A percentile compares a stretch with the other conserved stretches of the same genome.
Conservation (phyloP, 2,888 invertebrate genomes). For the Tenodera sinensis region DNA sequence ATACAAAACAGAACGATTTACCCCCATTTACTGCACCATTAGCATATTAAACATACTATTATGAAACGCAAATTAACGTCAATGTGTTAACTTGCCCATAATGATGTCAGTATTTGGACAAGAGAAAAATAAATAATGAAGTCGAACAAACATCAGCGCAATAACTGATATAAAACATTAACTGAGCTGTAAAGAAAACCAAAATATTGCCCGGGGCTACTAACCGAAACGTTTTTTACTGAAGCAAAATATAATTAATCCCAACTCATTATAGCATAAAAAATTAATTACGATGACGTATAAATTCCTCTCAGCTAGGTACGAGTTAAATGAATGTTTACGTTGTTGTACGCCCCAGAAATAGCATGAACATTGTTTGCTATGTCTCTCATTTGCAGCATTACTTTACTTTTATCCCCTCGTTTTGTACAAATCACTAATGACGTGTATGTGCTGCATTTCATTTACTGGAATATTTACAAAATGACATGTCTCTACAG, state of each 20-base stretch:
- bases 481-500: no score
- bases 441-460: background rate
- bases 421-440: background rate
- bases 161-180: background rate
- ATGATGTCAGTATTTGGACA: background rate
- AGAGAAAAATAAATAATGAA: background rate
- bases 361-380: background rate
- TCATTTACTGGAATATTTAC: background rate
- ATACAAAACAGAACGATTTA: no score
- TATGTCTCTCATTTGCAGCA: background rate
- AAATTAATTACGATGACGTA: background rate
- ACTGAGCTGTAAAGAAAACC: background rate
- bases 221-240: background rate
- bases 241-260: background rate
- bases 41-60: background rate
- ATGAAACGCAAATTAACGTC: background rate
- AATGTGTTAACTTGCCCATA: background rate
- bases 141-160: background rate
- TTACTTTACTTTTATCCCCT: background rate
- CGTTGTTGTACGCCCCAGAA: background rate
- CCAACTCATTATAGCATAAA: background rate
- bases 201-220: background rate
- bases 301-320: background rate
- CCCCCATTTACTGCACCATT: no score
- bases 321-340: background rate